Conservation (phyloP, 2,888 invertebrate species). For the Brachylomia viminalis region DNA sequence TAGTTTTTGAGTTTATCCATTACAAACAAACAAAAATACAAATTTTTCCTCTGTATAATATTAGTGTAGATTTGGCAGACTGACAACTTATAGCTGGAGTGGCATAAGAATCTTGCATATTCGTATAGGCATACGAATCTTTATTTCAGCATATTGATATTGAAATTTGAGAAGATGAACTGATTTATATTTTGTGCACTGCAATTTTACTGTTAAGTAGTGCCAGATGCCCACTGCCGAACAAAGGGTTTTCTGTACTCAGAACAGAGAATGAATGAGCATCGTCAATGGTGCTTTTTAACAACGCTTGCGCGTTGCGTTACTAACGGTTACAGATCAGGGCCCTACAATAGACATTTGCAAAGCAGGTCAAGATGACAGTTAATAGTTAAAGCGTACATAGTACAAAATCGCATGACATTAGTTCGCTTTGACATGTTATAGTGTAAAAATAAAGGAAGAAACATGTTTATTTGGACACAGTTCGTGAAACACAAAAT, state of each 20-base stretch:
- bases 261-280: constrained; percentile 2
- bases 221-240: constrained; percentile 19
- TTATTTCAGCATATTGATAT: constrained; percentile 22
- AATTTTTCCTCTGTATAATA: no score
- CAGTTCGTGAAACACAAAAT: no score
- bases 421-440: background rate
- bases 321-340: background rate
- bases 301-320: background rate
- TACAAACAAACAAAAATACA: no score
- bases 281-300: constrained; percentile 11
- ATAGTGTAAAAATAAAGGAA: no score
- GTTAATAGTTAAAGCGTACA: background rate
- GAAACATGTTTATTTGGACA: no score
- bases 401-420: constrained; percentile 4
- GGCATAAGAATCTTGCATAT: no score
- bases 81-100: constrained; percentile 36
- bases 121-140: background rate
- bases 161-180: constrained; percentile 1
- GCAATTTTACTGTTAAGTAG: background rate
- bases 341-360: background rate
- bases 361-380: constrained; percentile 7
- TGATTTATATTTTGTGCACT: constrained; percentile 13
- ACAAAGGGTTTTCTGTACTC: constrained; percentile 11
- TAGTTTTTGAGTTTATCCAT: no score
- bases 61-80: constrained; percentile 53